A percentile compares a stretch with the other conserved stretches of the same genome.
phyloP scores from a whole-genome alignment of 92 coral and sea anemone genomes.

The Epizoanthus rinbou region DNA sequence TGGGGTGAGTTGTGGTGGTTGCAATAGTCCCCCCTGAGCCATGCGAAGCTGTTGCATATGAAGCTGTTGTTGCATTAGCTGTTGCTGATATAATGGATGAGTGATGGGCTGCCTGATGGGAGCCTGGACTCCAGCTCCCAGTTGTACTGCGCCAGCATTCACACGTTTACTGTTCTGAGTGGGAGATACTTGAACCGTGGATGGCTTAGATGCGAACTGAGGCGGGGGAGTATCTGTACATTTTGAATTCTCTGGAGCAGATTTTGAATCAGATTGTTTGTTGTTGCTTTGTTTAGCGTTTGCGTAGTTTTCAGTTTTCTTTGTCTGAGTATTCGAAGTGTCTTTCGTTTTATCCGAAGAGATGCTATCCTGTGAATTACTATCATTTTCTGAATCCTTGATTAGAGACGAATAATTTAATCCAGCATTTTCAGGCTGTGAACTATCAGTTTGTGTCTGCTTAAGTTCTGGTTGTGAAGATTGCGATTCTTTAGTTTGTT shows the following conservation, averaged over 20 bases:
- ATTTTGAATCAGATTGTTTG: slow-evolving; percentile 43
- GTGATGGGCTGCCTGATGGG: slow-evolving; percentile 81
- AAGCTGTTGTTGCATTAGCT: slow-evolving; percentile 82
- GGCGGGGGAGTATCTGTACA: slow-evolving; percentile 22
- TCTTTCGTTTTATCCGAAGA: slow-evolving; percentile 40
- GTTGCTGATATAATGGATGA: slow-evolving; percentile 78
- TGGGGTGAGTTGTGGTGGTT: slow-evolving; percentile 78
- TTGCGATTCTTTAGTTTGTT: slow-evolving; percentile 55
- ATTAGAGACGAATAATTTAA: not conserved
- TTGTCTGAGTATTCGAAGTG: slow-evolving; percentile 46
- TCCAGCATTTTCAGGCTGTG: slow-evolving; percentile 36
- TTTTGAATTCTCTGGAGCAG: slow-evolving; percentile 32
- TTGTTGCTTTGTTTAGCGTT: slow-evolving; percentile 37
- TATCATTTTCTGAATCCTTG: slow-evolving; percentile 23
- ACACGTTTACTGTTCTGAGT: slow-evolving; percentile 49
- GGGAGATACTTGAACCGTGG: slow-evolving; percentile 45
- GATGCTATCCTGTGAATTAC: slow-evolving; percentile 40
- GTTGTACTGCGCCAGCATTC: slow-evolving; percentile 52
- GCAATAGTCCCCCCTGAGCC: slow-evolving; percentile 93
- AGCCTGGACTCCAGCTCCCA: slow-evolving; percentile 66
- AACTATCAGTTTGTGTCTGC: slow-evolving; percentile 43
- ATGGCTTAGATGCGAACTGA: slow-evolving; percentile 37
- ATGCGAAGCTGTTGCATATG: slow-evolving; percentile 90
- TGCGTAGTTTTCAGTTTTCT: slow-evolving; percentile 38
- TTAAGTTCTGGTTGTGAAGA: slow-evolving; percentile 37